A percentile compares a stretch with the other conserved stretches of the same genome.
Conservation (phyloP, 2,113 vertebrate species). For the Phaethon lepturus region DNA sequence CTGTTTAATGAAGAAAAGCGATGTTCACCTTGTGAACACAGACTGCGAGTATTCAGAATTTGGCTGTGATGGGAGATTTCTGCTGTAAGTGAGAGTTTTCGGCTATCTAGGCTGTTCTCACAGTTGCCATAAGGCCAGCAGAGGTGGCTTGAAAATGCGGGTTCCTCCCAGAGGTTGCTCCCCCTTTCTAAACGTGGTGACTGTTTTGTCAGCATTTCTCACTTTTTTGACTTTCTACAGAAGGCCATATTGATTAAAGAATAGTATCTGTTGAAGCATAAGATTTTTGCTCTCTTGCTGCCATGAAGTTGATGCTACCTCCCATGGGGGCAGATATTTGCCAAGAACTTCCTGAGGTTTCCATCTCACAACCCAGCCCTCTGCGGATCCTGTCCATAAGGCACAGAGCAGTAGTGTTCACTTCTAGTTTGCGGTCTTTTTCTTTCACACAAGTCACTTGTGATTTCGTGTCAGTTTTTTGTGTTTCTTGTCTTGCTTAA, state of each 20-base stretch:
- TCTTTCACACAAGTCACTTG: neutral
- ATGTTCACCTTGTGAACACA: neutral
- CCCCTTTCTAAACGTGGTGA: fast-evolving
- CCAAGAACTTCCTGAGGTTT: neutral
- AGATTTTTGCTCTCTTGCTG: neutral
- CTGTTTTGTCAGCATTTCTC: neutral
- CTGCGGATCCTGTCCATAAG: neutral
- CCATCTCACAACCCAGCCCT: neutral
- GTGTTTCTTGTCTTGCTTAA: neutral
- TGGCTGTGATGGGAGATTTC: neutral
- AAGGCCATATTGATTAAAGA: neutral
- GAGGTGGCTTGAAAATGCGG: neutral
- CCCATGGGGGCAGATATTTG: neutral
- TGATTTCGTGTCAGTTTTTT: neutral
- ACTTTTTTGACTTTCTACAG: neutral
- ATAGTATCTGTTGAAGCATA: neutral
- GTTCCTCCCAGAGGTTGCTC: neutral
- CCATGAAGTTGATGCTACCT: neutral
- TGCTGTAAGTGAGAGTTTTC: neutral
- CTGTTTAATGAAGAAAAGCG: neutral
- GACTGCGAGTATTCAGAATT: neutral
- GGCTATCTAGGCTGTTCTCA: neutral
- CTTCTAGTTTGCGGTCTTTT: neutral
- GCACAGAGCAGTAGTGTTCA: neutral
- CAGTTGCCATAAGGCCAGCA: too few species aligned